Conservation (phyloP, 37 sponge, comb jelly and placozoan genomes). For the Agelas oroides region DNA sequence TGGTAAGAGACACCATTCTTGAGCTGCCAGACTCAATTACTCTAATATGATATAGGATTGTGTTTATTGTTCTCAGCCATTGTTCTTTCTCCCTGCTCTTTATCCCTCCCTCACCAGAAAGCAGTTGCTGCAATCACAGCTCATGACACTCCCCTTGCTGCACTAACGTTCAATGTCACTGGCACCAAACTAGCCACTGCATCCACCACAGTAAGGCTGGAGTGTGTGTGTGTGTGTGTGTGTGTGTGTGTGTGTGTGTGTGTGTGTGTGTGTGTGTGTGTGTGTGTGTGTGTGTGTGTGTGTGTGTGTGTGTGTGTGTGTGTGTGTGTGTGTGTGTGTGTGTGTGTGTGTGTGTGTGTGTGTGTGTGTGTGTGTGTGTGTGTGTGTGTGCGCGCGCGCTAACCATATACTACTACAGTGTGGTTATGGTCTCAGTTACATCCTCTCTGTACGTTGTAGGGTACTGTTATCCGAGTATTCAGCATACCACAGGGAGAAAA, state of each 20-base stretch:
- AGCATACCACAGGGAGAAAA: conserved; percentile 87
- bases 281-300: conserved; percentile 26
- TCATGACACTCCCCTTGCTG: conserved; percentile 91
- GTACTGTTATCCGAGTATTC: conserved; percentile 98
- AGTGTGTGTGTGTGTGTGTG: neutral
- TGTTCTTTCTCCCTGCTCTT: neutral
- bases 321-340: conserved; percentile 13
- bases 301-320: conserved; percentile 41
- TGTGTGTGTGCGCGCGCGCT: no score
- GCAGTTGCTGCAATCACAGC: conserved; percentile 93
- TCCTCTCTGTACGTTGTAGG: conserved; percentile 49
- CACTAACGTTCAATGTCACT: conserved; percentile 82
- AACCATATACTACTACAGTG: no score
- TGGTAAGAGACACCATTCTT: conserved; percentile 79
- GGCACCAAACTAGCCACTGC: conserved; percentile 95
- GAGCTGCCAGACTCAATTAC: no score
- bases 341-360: no score
- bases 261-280: conserved; percentile 15
- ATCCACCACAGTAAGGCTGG: conserved; percentile 82
- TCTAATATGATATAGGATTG: no score
- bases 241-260: conserved; percentile 3
- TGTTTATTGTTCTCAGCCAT: no score
- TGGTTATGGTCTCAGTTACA: neutral
- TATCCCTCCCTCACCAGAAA: conserved; percentile 41
- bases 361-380: no score